Percentiles rank a stretch among this genome's conserved stretches.
These are phyloP conservation scores for Gerris buenoi DNA, from an alignment of 1,140 invertebrate genomes.

Conservation along the genomic window DNA sequence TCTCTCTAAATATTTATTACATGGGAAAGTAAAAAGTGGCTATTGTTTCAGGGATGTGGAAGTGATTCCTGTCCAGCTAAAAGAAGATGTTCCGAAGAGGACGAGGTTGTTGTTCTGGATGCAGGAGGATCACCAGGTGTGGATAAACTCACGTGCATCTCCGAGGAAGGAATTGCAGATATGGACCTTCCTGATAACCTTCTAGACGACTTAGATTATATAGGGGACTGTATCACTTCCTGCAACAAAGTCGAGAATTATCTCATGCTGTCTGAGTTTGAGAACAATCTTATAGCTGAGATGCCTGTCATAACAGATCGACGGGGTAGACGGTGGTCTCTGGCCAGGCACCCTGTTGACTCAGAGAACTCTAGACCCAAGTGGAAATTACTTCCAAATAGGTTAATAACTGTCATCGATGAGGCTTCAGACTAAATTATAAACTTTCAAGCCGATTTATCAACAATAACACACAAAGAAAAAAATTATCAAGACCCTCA, in stretches of 20 bases:
- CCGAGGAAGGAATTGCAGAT: conserved; percentile 69
- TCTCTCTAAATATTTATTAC: too few species aligned
- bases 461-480: too few species aligned
- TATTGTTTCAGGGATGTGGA: not conserved
- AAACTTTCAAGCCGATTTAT: not conserved
- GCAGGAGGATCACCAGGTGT: conserved; percentile 14
- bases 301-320: conserved; percentile 53
- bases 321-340: conserved; percentile 50
- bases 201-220: conserved; percentile 63
- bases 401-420: conserved; percentile 56
- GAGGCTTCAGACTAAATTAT: conserved; percentile 41
- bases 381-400: conserved; percentile 32
- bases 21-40: too few species aligned
- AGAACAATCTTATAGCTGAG: conserved; percentile 68
- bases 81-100: not conserved
- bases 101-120: conserved; percentile 23
- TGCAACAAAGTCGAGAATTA: conserved; percentile 77
- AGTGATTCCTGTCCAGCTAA: not conserved
- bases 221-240: conserved; percentile 71
- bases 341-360: conserved; percentile 32
- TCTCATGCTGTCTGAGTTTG: conserved; percentile 71
- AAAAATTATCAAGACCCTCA: too few species aligned
- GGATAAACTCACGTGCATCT: conserved; percentile 64
- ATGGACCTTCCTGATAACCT: conserved; percentile 69
- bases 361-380: conserved; percentile 26